Evolutionary conservation across 2,888 invertebrate species (phyloP).

Genomic region (Calameuta filiformis): DNA sequence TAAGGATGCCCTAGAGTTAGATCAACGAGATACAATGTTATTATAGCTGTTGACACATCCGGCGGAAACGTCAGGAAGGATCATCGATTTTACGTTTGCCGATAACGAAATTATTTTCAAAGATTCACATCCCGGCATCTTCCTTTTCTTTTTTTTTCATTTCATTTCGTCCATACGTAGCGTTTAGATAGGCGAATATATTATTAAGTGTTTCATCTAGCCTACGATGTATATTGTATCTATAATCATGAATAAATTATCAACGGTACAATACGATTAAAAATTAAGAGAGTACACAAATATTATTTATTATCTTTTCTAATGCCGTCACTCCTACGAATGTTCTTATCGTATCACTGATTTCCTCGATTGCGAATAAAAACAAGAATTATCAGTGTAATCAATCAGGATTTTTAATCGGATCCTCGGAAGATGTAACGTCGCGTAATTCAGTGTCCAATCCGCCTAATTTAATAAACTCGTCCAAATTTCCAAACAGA

Average conservation of each 20-base stretch:
- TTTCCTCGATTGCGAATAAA: neutral
- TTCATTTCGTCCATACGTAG: neutral
- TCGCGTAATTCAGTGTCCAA: neutral
- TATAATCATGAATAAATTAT: constrained; percentile 57
- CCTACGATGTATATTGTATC: constrained; percentile 60
- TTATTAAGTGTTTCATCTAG: constrained; percentile 59
- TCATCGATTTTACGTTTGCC: constrained; percentile 1
- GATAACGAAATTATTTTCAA: neutral
- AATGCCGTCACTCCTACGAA: no score
- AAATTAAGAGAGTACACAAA: neutral
- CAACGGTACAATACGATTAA: constrained; percentile 28
- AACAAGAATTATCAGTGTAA: neutral
- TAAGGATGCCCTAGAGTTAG: neutral
- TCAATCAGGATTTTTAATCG: neutral
- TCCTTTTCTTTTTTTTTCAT: neutral
- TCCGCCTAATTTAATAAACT: neutral
- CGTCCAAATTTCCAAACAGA: neutral
- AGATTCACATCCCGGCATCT: neutral
- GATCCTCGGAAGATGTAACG: neutral
- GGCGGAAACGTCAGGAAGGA: constrained; percentile 13
- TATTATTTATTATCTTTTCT: neutral
- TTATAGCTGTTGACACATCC: constrained; percentile 19
- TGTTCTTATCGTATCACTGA: neutral
- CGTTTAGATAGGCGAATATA: constrained; percentile 54
- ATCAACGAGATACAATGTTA: constrained; percentile 13